phyloP scores from a whole-genome alignment of 2,797 vertebrate genomes.

The Premnoplex brunnescens region DNA sequence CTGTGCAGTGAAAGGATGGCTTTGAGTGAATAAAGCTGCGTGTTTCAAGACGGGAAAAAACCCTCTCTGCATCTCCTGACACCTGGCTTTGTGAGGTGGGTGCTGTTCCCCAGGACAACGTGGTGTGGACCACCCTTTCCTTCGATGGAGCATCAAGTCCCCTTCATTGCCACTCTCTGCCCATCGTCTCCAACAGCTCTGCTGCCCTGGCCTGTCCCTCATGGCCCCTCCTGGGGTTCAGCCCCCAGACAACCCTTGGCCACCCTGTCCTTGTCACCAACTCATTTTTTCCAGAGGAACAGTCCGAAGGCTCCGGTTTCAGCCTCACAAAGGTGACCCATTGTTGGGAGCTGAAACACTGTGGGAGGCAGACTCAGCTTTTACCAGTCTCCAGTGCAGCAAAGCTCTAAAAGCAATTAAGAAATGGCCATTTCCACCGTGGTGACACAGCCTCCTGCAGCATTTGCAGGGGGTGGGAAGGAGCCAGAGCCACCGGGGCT shows the following conservation, averaged over 20 bases:
- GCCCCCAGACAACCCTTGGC: not conserved
- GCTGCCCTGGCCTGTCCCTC: not conserved
- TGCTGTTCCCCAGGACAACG: not conserved
- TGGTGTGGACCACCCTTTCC: not conserved
- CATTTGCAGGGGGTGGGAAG: not conserved
- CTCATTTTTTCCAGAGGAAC: not conserved
- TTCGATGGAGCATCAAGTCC: not conserved
- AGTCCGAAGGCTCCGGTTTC: not conserved
- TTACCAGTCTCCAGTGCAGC: accelerated
- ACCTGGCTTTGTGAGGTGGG: not conserved
- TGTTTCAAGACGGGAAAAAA: not conserved
- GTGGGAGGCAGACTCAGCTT: not conserved
- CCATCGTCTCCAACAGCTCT: accelerated
- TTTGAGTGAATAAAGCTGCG: not conserved
- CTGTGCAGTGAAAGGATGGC: not conserved
- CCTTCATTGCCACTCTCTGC: not conserved
- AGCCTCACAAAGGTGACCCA: not conserved
- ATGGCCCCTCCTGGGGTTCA: not conserved
- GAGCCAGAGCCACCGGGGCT: not conserved
- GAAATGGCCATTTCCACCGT: not conserved
- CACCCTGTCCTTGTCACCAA: not conserved
- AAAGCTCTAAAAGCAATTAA: not conserved
- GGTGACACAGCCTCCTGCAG: not conserved
- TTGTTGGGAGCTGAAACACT: accelerated
- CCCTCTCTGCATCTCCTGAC: not conserved